Conservation (phyloP, 1,140 invertebrate species). For the Nylanderia fulva region DNA sequence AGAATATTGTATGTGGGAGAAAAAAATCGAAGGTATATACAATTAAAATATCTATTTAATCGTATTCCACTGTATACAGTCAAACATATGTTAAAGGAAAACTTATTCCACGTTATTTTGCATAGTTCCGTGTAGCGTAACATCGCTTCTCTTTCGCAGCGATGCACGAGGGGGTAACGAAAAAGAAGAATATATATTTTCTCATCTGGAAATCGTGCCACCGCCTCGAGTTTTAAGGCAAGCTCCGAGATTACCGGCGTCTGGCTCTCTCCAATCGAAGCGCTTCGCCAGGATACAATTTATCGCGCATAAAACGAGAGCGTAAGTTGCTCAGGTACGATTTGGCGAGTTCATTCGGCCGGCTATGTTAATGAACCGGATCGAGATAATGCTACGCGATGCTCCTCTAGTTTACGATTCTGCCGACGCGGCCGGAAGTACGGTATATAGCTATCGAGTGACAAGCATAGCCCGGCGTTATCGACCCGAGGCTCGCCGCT, state of each 20-base stretch:
- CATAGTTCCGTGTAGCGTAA: slow-evolving; percentile 3
- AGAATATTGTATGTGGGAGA: not conserved
- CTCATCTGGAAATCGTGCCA: slow-evolving; percentile 48
- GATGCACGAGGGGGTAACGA: not conserved
- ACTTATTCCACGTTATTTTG: slow-evolving; percentile 13
- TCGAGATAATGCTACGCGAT: slow-evolving; percentile 71
- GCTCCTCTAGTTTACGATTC: slow-evolving; percentile 73
- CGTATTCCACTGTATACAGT: not conserved
- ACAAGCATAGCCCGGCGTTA: slow-evolving; percentile 68
- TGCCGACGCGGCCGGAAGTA: slow-evolving; percentile 76
- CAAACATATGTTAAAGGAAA: slow-evolving; percentile 20
- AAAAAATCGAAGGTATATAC: not conserved
- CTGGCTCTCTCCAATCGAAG: slow-evolving; percentile 54
- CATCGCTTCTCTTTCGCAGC: not conserved
- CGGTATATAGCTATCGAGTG: slow-evolving; percentile 68
- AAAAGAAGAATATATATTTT: slow-evolving; percentile 31
- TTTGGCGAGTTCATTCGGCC: slow-evolving; percentile 69
- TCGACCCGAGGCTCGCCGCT: slow-evolving; percentile 65
- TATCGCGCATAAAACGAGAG: slow-evolving; percentile 72
- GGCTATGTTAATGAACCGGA: slow-evolving; percentile 76
- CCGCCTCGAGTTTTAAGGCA: slow-evolving; percentile 28
- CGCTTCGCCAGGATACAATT: slow-evolving; percentile 56
- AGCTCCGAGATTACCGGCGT: slow-evolving; percentile 59
- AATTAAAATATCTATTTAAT: not conserved
- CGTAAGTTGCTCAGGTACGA: slow-evolving; percentile 64